Conservation (phyloP, 1,140 invertebrate genomes). For the Lasaia peninsularis region DNA sequence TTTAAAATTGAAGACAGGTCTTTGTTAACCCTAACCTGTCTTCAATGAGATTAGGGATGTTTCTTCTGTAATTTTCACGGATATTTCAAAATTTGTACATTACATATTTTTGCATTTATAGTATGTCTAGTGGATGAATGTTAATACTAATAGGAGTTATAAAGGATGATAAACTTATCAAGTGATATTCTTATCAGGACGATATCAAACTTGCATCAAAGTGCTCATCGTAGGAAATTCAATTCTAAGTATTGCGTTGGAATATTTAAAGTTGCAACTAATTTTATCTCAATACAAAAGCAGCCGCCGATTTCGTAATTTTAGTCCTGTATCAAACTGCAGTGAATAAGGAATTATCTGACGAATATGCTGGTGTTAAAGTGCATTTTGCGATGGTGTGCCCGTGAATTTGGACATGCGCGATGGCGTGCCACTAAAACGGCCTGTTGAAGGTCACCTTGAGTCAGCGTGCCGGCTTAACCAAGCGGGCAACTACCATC, state of each 20-base stretch:
- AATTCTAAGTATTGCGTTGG: not conserved
- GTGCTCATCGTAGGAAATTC: not conserved
- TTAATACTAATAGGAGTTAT: not conserved
- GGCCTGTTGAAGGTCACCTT: conserved; percentile 7
- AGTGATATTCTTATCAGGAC: not conserved
- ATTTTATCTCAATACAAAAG: not conserved
- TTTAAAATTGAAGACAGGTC: too few species aligned
- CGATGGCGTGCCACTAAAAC: not conserved
- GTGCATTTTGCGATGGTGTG: conserved; percentile 6
- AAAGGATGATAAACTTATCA: not conserved
- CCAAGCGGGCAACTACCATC: not conserved
- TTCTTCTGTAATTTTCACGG: too few species aligned
- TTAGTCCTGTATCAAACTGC: conserved; percentile 20
- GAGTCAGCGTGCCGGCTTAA: not conserved
- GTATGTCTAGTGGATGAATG: not conserved
- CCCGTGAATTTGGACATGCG: conserved; percentile 4
- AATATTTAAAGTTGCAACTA: conserved; percentile 7
- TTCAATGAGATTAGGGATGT: too few species aligned
- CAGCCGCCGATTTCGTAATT: conserved; percentile 13
- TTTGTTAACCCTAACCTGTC: too few species aligned
- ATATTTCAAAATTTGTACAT: too few species aligned
- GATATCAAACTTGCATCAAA: not conserved
- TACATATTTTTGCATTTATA: too few species aligned
- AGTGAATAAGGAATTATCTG: conserved; percentile 2
- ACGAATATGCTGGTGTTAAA: conserved; percentile 9